phyloP scores from a whole-genome alignment of 2,113 vertebrate species.

The Scartelaos histophorus region DNA sequence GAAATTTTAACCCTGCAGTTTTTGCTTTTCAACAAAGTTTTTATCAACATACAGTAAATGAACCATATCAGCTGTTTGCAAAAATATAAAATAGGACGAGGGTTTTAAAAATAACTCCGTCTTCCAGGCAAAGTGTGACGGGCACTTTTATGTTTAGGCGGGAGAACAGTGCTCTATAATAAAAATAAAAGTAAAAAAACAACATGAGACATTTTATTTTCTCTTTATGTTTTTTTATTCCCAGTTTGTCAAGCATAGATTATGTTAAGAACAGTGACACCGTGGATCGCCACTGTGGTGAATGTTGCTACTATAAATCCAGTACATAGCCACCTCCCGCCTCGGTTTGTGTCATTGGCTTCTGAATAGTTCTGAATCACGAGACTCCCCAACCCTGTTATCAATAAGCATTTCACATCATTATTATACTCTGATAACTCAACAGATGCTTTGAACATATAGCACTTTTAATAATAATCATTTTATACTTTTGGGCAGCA shows the following conservation, averaged over 20 bases:
- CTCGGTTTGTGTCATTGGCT: constrained; percentile 23
- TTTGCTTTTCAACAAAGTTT: too few species aligned
- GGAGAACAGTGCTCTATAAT: not conserved
- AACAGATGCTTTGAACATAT: constrained; percentile 55
- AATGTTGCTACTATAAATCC: constrained; percentile 67
- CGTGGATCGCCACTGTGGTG: constrained; percentile 62
- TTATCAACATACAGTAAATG: too few species aligned
- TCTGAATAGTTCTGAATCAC: constrained; percentile 26
- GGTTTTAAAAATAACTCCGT: too few species aligned
- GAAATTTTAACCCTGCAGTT: too few species aligned
- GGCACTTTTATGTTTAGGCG: too few species aligned
- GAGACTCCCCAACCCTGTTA: constrained; percentile 22
- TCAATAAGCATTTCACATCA: constrained; percentile 52
- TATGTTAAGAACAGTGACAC: constrained; percentile 72
- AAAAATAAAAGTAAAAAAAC: constrained; percentile 9
- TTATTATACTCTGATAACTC: constrained; percentile 38
- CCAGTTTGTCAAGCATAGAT: constrained; percentile 72
- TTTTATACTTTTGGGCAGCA: constrained; percentile 51
- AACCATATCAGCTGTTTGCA: too few species aligned
- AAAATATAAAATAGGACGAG: too few species aligned
- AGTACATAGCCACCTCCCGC: constrained; percentile 59
- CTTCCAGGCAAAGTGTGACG: too few species aligned
- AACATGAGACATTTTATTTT: constrained; percentile 43
- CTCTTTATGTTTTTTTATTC: constrained; percentile 66
- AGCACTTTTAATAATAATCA: constrained; percentile 38